phyloP scores from a whole-genome alignment of 2,113 vertebrate genomes.

The Hippocampus guttulatus region DNA sequence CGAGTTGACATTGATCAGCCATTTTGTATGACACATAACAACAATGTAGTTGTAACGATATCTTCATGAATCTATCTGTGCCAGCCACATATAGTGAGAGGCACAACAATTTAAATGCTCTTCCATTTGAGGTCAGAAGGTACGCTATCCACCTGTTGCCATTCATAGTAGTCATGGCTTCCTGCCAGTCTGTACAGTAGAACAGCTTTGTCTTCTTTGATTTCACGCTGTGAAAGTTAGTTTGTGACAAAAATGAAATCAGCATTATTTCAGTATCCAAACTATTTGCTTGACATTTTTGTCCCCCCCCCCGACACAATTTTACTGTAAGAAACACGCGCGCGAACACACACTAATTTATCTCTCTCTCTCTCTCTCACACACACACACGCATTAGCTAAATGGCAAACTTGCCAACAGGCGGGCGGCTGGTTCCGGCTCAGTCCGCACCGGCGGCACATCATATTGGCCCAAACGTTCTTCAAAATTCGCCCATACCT shows the following conservation, averaged over 20 bases:
- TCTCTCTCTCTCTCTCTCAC: not conserved
- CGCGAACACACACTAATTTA: not conserved
- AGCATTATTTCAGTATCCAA: not conserved
- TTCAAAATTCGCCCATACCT: not conserved
- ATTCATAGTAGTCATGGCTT: not conserved
- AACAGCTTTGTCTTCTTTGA: not conserved
- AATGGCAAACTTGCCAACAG: not conserved
- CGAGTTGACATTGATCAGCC: too few species aligned
- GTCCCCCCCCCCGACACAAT: too few species aligned
- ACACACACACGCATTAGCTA: not conserved
- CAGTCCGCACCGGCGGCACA: not conserved
- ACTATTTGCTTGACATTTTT: not conserved
- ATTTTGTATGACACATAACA: too few species aligned
- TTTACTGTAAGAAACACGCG: not conserved
- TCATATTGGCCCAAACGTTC: not conserved
- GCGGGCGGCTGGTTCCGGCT: not conserved
- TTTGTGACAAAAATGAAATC: not conserved
- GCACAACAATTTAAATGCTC: not conserved
- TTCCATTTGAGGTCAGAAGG: not conserved
- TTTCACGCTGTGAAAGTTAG: not conserved
- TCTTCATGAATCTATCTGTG: not conserved
- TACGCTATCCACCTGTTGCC: not conserved
- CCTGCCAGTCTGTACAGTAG: not conserved
- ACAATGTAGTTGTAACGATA: too few species aligned
- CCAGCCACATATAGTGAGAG: not conserved